Percentiles rank a stretch among this genome's conserved stretches.
Conservation (phyloP, 2,113 vertebrate genomes). For the Clarias magur region DNA sequence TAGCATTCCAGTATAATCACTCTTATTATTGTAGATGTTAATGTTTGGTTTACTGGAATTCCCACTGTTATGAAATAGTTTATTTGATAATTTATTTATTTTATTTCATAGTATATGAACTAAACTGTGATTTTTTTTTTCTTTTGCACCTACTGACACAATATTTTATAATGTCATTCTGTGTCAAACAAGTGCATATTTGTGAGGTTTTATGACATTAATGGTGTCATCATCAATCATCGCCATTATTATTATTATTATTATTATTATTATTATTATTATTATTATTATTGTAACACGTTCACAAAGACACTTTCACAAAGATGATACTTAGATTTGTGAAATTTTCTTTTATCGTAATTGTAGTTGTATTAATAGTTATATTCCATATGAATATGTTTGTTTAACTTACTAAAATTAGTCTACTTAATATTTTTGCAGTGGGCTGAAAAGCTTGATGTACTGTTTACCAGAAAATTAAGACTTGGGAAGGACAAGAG, state of each 20-base stretch:
- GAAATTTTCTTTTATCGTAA: conserved; percentile 51
- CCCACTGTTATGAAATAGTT: conserved; percentile 56
- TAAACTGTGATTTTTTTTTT: conserved; percentile 51
- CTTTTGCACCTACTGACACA: conserved; percentile 58
- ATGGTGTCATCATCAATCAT: not conserved
- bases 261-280: conserved; percentile 42
- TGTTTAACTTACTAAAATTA: conserved; percentile 49
- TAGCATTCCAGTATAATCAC: conserved; percentile 62
- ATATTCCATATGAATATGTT: conserved; percentile 54
- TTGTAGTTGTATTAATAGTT: conserved; percentile 51
- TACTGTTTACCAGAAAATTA: conserved; percentile 36
- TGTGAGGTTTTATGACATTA: conserved; percentile 51
- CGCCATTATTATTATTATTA: conserved; percentile 1
- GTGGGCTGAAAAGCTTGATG: conserved; percentile 13
- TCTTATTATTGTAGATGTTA: conserved; percentile 69
- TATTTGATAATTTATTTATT: conserved; percentile 55
- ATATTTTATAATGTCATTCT: conserved; percentile 61
- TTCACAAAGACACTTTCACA: conserved; percentile 43
- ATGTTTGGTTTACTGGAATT: conserved; percentile 68
- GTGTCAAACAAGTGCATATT: conserved; percentile 65
- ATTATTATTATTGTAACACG: conserved; percentile 38
- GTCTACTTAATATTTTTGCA: conserved; percentile 51
- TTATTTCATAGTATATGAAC: conserved; percentile 40
- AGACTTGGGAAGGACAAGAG: conserved; percentile 4
- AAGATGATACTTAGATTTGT: conserved; percentile 49